Base-by-base conservation (phyloP, 1,140 invertebrate species). In the Chironomus tepperi region DNA sequence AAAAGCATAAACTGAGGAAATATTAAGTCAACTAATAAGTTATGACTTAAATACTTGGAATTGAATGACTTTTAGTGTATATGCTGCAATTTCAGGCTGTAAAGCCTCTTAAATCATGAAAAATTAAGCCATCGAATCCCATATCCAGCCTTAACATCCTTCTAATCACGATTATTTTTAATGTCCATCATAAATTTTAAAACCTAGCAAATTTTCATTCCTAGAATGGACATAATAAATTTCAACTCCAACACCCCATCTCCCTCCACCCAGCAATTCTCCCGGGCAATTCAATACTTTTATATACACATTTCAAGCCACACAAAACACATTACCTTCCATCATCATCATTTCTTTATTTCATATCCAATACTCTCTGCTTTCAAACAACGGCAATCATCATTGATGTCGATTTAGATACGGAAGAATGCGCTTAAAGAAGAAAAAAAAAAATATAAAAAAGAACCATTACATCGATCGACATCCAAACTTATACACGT, bases 381-480 rank as follows among this genome's bases (percentile, higher is more conserved):
- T 57, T 57, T 57, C 47, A 57, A 34, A 57, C 47, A 57, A 57
- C 47, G 15, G 47, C 47, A 57, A 57, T 57, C 47, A 57, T 57
- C 47, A 57, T 57, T n/a, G 47, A 57, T 57, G 47, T 57, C 47
- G 47, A 57, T 57, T 57, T 57, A 57, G 47, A 57, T 57, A 57
- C 47, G 47, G 47, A 57, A 57, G 47, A 57, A 57, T 57, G 47
- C 47, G 47, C 47, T 57, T 57, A 57, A 34, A 57, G 47, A 34
- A 57, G n/a, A n/a, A n/a, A n/a, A n/a, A n/a, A n/a, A 47, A 47
- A 47, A 12, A 9, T 16, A 67, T 18, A n/a, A n/a, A n/a, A n/a
- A n/a, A n/a, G 15, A 57, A n/a, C 47, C 65, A 70, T 19, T 19
- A 21, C 65, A 70, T 70, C 47, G 47, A 57, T 57, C 9, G n/a